Conservation (phyloP, 2,888 invertebrate genomes). For the Mythimna albipuncta region DNA sequence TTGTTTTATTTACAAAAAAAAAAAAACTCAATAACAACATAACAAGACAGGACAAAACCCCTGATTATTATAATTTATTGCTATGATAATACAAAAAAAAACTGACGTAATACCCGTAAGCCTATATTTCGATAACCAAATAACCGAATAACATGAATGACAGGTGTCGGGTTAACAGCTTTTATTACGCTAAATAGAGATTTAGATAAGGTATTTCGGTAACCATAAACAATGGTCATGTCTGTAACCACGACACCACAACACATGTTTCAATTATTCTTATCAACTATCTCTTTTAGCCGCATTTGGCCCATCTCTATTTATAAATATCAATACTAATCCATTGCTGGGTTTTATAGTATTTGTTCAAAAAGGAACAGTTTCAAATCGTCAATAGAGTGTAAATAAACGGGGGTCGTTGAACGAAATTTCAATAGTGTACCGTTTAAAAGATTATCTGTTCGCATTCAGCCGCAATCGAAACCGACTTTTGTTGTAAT, state of each 20-base stretch:
- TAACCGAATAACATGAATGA: conserved; percentile 72
- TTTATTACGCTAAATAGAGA: conserved; percentile 79
- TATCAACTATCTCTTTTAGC: conserved; percentile 80
- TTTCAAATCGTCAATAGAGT: conserved; percentile 45
- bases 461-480: conserved; percentile 85
- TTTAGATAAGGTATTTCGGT: conserved; percentile 73
- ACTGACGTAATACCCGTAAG: conserved; percentile 33
- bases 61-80: conserved; percentile 39
- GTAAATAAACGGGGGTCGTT: conserved; percentile 65
- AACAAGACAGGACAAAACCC: conserved; percentile 1
- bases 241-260: conserved; percentile 72
- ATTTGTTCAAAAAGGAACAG: conserved; percentile 9
- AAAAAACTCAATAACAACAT: not conserved
- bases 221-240: conserved; percentile 72
- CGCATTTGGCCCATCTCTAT: conserved; percentile 66
- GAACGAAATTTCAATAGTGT: conserved; percentile 71
- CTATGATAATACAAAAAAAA: conserved; percentile 29
- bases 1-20: not conserved
- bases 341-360: conserved; percentile 48
- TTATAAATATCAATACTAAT: conserved; percentile 51
- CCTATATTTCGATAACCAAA: conserved; percentile 60
- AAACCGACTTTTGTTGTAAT: conserved; percentile 84
- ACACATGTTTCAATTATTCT: conserved; percentile 89
- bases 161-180: conserved; percentile 84
- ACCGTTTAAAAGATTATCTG: conserved; percentile 84